Base-by-base conservation (phyloP, 2,113 vertebrate genomes). In the Bos indicus region DNA sequence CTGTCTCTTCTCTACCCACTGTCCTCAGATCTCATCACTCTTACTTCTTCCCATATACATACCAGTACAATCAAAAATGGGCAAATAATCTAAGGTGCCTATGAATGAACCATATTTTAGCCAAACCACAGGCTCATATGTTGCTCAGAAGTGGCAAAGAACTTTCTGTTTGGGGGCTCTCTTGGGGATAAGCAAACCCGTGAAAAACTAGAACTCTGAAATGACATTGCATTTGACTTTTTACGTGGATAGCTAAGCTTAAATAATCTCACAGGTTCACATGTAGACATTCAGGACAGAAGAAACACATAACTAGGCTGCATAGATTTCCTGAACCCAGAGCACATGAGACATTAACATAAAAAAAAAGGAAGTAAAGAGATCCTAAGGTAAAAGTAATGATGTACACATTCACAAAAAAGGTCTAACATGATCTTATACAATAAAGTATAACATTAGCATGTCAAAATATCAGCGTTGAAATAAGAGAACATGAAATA, bases 31-130 rank as follows among this genome's bases (percentile, higher is more conserved):
- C 7, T 6, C 46, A 30, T 30, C 16, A 30, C 4, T 13, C 23
- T 71, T 59, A 3, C 23, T 46, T 81, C 74, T 56, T 64, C 16
- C 14, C 1, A 1, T 74, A 51, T 13, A 51, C 12, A 48, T 40
- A 51, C 2, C 4, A 59, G 33, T 16, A 59, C 4, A 62, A 46
- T 40, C 19, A 77, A 5, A 54, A 71, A 60, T 7, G 7, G 43
- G 1, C 11, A 52, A n/a, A 54, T 71, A 54, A 46, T 62, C 10
- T 48, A 2, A 23, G 2, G 6, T 12, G 3, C 3, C 3, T 17
- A 40, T 16, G 48, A 30, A 26, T 36, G 16, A 54, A 10, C 10
- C 16, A 30, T 19, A 60, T 74, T 23, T 54, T 33, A 62, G 11
- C 21, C 52, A 85, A 40, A 46, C 13, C 30, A 46, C 13, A 46